A percentile compares a stretch with the other conserved stretches of the same genome.
phyloP scores from a whole-genome alignment of 2,888 invertebrate genomes.

The Sclerodermus sp. region DNA sequence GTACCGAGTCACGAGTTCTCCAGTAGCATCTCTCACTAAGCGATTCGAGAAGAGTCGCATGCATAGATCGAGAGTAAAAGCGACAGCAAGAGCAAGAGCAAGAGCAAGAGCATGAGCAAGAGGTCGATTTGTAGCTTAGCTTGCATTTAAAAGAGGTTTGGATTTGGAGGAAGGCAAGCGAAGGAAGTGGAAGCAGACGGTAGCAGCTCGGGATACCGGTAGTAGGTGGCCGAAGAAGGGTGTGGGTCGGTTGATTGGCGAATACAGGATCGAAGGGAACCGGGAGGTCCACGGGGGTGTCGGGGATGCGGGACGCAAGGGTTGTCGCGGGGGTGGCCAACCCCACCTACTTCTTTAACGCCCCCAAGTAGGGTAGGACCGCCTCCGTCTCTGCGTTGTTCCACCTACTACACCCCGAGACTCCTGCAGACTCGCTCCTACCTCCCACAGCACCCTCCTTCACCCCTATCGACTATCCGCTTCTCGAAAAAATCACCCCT shows the following conservation, averaged over 20 bases:
- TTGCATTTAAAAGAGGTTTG: too few species aligned
- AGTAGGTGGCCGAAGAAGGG: slow-evolving; percentile 17
- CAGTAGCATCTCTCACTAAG: too few species aligned
- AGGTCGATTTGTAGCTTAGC: too few species aligned
- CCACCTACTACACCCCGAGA: slow-evolving; percentile 51
- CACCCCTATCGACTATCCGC: slow-evolving; percentile 33
- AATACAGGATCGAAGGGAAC: slow-evolving; percentile 48
- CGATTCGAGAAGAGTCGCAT: too few species aligned
- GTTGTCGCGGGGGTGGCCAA: slow-evolving; percentile 46
- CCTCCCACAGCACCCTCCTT: slow-evolving; percentile 30
- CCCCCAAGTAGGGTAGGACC: slow-evolving; percentile 54
- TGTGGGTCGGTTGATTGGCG: slow-evolving; percentile 43
- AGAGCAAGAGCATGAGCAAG: too few species aligned
- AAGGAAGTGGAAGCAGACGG: slow-evolving; percentile 24
- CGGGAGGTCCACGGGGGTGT: slow-evolving; percentile 36
- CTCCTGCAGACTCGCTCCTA: slow-evolving; percentile 36
- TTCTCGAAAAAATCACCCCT: slow-evolving; percentile 34
- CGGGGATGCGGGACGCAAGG: slow-evolving; percentile 39
- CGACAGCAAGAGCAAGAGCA: slow-evolving; percentile 2
- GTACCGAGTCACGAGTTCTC: too few species aligned
- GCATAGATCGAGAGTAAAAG: too few species aligned
- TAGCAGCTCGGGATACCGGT: slow-evolving; percentile 15
- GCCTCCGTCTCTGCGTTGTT: slow-evolving; percentile 53
- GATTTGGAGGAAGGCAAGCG: slow-evolving; percentile 15
- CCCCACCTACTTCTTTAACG: slow-evolving; percentile 54